Evolutionary conservation across 2,888 invertebrate genomes (phyloP), one percentile per base, ranked within the genome.

Genomic region (Rhagonycha fulva): DNA sequence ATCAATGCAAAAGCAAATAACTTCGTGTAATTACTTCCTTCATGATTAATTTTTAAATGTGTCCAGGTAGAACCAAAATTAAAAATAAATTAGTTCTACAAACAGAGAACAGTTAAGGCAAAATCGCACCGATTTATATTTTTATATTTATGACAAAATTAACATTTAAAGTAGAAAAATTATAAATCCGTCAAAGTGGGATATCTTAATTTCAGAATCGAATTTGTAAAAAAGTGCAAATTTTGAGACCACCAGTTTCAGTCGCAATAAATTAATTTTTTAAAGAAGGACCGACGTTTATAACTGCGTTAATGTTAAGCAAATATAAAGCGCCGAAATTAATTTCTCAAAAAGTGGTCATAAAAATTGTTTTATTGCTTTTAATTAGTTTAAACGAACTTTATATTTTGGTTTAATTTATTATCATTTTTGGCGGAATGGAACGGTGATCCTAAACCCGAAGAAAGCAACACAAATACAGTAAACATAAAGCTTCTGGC

Each of bases 401-500:
- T 66, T 24, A 47, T 47, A 47, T 47, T 47, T 47, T 47, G 47
- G n/a, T 47, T n/a, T 47, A 47, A 47, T 47, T 47, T 47, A 47
- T 47, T 47, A 47, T 47, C 47, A 47, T 47, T 47, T 47, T 4
- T 32, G 32, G 32, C 32, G 12, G 32, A 32, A 14, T 14, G 28
- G 7, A 32, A 23, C 19, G 47, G 12, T 5, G 23, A 47, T 23
- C 23, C 19, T 69, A 14, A 12, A 69, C 12, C 30, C 32, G 11
- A 47, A n/a, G 19, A 70, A 14, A 32, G 28, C 61, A 32, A 10
- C 19, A 70, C 24, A 19, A 70, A 61, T 10, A n/a, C 23, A 32
- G 26, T 63, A 71, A 23, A 30, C 62, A 68, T 68, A 72, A 72
- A 68, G 60, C 68, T n/a, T 68, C 72, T 30, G 61, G 62, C 60